Evolutionary conservation across 2,797 vertebrate genomes (phyloP), one percentile per base, ranked within the genome.

Genomic region (Petrocephalus schoutedeni): DNA sequence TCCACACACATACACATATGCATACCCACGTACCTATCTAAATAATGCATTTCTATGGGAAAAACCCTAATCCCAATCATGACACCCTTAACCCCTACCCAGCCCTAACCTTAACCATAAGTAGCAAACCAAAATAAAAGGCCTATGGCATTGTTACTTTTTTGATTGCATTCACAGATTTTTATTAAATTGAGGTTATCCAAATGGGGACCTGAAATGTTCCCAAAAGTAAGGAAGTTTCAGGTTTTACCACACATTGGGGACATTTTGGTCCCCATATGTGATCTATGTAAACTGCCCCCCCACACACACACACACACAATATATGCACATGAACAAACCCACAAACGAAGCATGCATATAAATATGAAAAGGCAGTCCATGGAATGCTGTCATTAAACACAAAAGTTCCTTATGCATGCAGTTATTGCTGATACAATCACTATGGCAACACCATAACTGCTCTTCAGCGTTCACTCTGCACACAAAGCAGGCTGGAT

Each of bases 381-480:
- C 10, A 1, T 74, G 21, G 10, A 41, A 53, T 53, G n/a, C 41
- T 45, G 56, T 19, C 14, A 86, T 36, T 21, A 41, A 32, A 86
- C 56, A 19, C 84, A 58, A n/a, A 58, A 59, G 84, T 86, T 58
- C 84, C 54, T 86, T 58, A 53, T n/a, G 53, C 16, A 36, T 85
- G 28, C 84, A 85, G 12, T 57, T 85, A 45, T 59, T 86, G 28
- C 32, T 9, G 8, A 57, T 23, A 57, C 36, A 7, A 59, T 86
- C 28, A 45, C 56, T 59, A 86, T 86, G 28, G 56, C 32, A 86
- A 86, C 57, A 58, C 84, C 49, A 83, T 83, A n/a, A 57, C 23
- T 57, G 14, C 3, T 32, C 6, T 16, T 85, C 2, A 36, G 53
- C 83, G 28, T 86, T 86, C 32, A 86, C 84, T 23, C 32, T 28